These are phyloP conservation scores for Leucania comma DNA, from an alignment of 2,888 invertebrate genomes.

Conservation along the genomic window DNA sequence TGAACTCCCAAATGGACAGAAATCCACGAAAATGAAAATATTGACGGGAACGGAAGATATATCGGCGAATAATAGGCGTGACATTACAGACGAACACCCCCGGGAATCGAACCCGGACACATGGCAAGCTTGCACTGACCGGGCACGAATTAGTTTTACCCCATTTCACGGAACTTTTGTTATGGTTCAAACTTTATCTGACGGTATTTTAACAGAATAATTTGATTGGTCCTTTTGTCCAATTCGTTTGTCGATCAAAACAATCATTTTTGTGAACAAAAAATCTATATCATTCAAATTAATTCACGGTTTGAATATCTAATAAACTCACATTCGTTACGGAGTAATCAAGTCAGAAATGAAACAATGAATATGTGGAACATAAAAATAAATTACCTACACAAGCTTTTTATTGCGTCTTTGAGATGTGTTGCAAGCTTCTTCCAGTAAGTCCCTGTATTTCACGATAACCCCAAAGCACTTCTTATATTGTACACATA, in stretches of 20 bases:
- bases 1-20: constrained; percentile 81
- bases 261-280: constrained; percentile 29
- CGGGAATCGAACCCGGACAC: constrained; percentile 87
- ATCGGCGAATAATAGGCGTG: constrained; percentile 89
- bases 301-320: constrained; percentile 23
- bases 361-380: constrained; percentile 2
- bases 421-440: background rate
- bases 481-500: background rate
- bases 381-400: background rate
- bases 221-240: constrained; percentile 26
- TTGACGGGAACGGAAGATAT: constrained; percentile 86
- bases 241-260: constrained; percentile 9
- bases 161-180: constrained; percentile 88
- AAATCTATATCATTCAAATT: constrained; percentile 32
- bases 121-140: constrained; percentile 80
- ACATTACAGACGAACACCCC: constrained; percentile 85
- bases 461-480: background rate
- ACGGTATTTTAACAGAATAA: constrained; percentile 55
- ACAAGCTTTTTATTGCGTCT: too few species aligned
- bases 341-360: constrained; percentile 25
- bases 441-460: too few species aligned
- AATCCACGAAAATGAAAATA: constrained; percentile 85
- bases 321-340: constrained; percentile 34
- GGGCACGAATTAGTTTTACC: constrained; percentile 85
- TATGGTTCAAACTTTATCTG: constrained; percentile 74